phyloP scores from a whole-genome alignment of 2,888 invertebrate genomes.

The Tipula lateralis region DNA sequence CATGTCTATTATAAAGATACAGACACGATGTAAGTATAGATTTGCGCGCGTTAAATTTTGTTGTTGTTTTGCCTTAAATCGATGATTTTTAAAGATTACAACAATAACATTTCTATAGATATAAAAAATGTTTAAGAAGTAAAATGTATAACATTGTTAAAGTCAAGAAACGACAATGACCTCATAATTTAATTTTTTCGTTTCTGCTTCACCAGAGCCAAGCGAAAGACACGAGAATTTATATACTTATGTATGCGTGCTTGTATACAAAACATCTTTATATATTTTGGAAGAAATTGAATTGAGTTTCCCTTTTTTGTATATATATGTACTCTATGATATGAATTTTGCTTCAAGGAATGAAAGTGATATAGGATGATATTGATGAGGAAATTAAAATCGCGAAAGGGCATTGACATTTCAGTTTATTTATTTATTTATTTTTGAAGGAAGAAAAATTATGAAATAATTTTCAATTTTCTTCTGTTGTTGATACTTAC shows the following conservation, averaged over 20 bases:
- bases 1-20: neutral
- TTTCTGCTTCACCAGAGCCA: neutral
- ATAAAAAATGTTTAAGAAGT: neutral
- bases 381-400: neutral
- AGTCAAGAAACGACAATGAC: slow-evolving; percentile 29
- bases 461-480: neutral
- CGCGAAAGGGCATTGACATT: neutral
- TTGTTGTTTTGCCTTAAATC: neutral
- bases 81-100: slow-evolving; percentile 26
- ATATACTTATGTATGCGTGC: too few species aligned
- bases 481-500: neutral
- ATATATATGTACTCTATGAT: neutral
- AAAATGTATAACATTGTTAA: slow-evolving; percentile 3
- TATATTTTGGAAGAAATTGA: neutral
- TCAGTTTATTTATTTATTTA: neutral
- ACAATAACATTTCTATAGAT: neutral
- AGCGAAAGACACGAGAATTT: neutral
- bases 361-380: neutral
- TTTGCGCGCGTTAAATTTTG: neutral
- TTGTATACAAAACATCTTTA: neutral
- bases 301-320: neutral
- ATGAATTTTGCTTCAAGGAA: neutral
- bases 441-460: neutral
- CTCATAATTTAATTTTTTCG: slow-evolving; percentile 6
- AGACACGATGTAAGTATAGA: neutral